Evolutionary conservation across 2,113 vertebrate genomes (phyloP).

Genomic region (Malurus elegans): DNA sequence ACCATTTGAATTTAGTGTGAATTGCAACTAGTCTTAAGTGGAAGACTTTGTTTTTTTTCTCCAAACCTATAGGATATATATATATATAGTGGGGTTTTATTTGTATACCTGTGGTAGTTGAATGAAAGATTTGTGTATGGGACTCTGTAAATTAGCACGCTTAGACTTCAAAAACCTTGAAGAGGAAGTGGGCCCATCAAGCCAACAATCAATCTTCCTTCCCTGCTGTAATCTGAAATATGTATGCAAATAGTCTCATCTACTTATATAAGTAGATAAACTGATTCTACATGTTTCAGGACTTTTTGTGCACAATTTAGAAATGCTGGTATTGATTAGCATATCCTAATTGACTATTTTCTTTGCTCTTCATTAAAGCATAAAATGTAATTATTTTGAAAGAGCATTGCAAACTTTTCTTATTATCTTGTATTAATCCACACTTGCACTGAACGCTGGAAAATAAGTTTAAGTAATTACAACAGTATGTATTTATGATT

Average conservation of each 20-base stretch:
- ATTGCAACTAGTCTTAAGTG: neutral
- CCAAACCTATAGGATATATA: neutral
- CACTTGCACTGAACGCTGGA: conserved; percentile 1
- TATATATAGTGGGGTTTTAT: neutral
- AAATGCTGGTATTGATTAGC: neutral
- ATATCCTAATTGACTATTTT: neutral
- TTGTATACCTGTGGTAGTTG: neutral
- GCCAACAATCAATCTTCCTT: neutral
- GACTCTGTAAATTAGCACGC: neutral
- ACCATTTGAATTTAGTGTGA: neutral
- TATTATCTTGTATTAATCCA: neutral
- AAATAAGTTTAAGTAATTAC: neutral
- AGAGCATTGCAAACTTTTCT: neutral
- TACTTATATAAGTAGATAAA: neutral
- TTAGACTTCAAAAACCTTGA: neutral
- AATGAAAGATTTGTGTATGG: neutral
- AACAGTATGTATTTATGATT: conserved; percentile 12
- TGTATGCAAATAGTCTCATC: neutral
- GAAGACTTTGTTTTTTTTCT: neutral
- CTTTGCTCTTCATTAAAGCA: neutral
- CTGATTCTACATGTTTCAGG: neutral
- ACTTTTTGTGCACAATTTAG: neutral
- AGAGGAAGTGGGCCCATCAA: neutral
- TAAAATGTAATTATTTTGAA: neutral
- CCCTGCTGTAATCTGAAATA: neutral